A percentile compares a stretch with the other conserved stretches of the same genome.
Conservation (phyloP, 92 coral and sea anemone genomes). For the Paramuricea clavata region DNA sequence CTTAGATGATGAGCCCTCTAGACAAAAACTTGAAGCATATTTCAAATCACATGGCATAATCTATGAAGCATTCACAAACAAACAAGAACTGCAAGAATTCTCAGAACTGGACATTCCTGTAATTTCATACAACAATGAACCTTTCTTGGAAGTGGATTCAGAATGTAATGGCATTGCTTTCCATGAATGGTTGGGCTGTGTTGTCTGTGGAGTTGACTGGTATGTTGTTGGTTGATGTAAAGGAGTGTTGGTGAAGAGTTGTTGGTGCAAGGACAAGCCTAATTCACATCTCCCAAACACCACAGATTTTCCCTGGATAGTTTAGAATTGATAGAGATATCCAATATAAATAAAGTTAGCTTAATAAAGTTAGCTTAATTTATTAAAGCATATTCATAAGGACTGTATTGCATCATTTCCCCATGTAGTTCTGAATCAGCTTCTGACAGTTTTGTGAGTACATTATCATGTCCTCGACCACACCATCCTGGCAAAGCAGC, state of each 20-base stretch:
- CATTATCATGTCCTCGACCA: slow-evolving; percentile 87
- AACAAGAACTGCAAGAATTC: slow-evolving; percentile 25
- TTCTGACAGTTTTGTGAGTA: slow-evolving; percentile 80
- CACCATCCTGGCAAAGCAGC: slow-evolving; percentile 49
- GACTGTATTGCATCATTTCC: neutral
- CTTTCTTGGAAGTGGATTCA: slow-evolving; percentile 19
- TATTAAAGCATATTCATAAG: neutral
- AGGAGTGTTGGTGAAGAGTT: no score
- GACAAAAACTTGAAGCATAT: slow-evolving; percentile 17
- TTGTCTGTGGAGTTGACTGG: slow-evolving; percentile 94
- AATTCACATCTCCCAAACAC: no score
- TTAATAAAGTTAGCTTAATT: no score
- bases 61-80: neutral
- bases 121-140: slow-evolving; percentile 16
- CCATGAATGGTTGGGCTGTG: slow-evolving; percentile 96
- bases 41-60: slow-evolving; percentile 13
- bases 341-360: neutral
- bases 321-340: neutral
- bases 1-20: neutral
- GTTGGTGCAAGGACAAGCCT: no score
- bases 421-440: slow-evolving; percentile 69
- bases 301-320: no score
- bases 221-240: slow-evolving; percentile 38
- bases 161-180: slow-evolving; percentile 75
- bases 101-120: slow-evolving; percentile 12